phyloP scores from a whole-genome alignment of 2,888 invertebrate species.

The Melanostoma scalare region DNA sequence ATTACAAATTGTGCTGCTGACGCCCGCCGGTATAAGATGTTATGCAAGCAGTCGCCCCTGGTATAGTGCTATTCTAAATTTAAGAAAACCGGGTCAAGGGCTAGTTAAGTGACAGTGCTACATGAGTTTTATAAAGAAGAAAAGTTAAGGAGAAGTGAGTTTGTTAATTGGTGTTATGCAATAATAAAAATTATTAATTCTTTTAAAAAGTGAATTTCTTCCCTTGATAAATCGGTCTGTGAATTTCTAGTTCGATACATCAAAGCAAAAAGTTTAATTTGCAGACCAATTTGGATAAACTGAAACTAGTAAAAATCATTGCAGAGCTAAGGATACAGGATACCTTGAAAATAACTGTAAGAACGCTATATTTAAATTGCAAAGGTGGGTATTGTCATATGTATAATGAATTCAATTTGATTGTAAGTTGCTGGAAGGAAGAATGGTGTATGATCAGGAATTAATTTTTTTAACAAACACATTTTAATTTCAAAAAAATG shows the following conservation, averaged over 20 bases:
- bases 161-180: constrained; percentile 44
- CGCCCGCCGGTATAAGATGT: constrained; percentile 31
- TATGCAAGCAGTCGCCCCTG: constrained; percentile 46
- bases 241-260: constrained; percentile 2
- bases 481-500: too few relatives aligned
- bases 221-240: background rate
- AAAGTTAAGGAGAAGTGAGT: constrained; percentile 8
- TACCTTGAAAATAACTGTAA: background rate
- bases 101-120: constrained; percentile 43
- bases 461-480: too few relatives aligned
- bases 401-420: too few relatives aligned
- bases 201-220: background rate
- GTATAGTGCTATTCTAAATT: constrained; percentile 31
- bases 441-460: too few relatives aligned
- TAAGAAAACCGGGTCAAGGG: constrained; percentile 55
- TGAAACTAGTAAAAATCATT: background rate
- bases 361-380: too few relatives aligned
- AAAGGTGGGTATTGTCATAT: too few relatives aligned
- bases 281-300: background rate
- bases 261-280: constrained; percentile 7
- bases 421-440: too few relatives aligned
- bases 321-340: constrained; percentile 1
- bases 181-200: constrained; percentile 18
- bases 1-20: constrained; percentile 21
- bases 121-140: constrained; percentile 11